Base-by-base conservation (phyloP, 2,113 vertebrate genomes). In the Chamaetylas fuelleborni region DNA sequence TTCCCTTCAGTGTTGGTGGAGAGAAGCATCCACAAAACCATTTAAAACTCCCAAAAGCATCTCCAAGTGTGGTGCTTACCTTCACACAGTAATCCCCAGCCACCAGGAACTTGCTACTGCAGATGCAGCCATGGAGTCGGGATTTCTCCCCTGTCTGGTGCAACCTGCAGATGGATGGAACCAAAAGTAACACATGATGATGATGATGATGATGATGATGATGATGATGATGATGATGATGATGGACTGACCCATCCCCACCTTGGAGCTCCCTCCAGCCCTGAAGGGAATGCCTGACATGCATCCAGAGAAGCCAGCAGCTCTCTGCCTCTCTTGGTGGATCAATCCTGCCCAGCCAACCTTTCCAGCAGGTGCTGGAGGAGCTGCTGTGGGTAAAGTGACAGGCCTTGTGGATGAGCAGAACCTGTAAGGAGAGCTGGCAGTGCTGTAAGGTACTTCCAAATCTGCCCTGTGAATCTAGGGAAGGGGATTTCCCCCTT, bases 91-190 rank as follows among this genome's bases (percentile, higher is more conserved):
- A 98, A 90, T 97, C 98, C 45, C 97, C 94, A 1, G 98, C 97
- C 65, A 99, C 99, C 31, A 99, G 97, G 96, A 99, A 99, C 95
- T 98, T 99, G 81, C 48, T 93, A 70, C 99, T 99, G 95, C 89
- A 98, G 96, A 99, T 97, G 95, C 97, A 98, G 36, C 98, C 97
- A 0, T 99, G 99, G 45, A 99, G 98, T 50, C 98, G 97, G 64
- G 97, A 96, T 47, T 98, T 98, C 17, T 88, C 70, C 83, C 97
- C 98, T 0, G 98, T 98, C 53, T 98, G 98, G 95, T 99, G 99
- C 86, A 99, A 84, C 79, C 99, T 99, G 86, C 61, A 94, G 47
- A 11, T 58, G 6, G 45, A 38, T 28, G 77, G 19, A 88, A 78
- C 10, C 77, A 95, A 93, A 61, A 14, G 16, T 18, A 71, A 62